These are phyloP conservation scores for Chitala chitala DNA, from an alignment of 2,113 vertebrate species.

Conservation along the genomic window DNA sequence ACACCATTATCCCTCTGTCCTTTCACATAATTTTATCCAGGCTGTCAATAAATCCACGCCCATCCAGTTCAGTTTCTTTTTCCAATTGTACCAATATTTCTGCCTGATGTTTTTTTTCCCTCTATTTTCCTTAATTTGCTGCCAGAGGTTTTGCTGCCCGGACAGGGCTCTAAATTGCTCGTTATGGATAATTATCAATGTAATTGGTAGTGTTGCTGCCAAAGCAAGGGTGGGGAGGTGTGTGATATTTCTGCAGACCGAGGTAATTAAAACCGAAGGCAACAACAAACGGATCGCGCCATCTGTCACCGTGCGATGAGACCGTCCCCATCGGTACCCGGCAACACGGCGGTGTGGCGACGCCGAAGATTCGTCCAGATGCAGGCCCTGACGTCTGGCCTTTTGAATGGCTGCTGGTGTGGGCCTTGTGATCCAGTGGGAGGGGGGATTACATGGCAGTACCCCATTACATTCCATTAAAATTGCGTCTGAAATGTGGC, in stretches of 20 bases:
- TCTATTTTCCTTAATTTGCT: not conserved
- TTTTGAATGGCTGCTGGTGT: no score
- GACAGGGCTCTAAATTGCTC: not conserved
- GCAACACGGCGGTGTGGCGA: no score
- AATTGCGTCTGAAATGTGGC: not conserved
- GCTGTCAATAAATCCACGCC: not conserved
- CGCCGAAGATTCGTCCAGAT: not conserved
- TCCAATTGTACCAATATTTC: not conserved
- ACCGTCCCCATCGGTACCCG: not conserved
- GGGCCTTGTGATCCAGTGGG: no score
- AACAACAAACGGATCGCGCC: slow-evolving; percentile 3
- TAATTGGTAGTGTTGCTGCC: not conserved
- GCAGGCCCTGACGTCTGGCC: not conserved
- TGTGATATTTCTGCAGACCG: not conserved
- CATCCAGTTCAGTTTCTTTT: not conserved
- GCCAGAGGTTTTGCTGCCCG: not conserved
- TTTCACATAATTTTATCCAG: not conserved
- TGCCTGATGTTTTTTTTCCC: not conserved
- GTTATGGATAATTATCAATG: slow-evolving; percentile 11
- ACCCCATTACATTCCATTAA: no score
- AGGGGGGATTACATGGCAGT: no score
- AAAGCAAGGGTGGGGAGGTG: not conserved
- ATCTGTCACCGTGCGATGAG: slow-evolving; percentile 1
- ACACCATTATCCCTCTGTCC: not conserved
- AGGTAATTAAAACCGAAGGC: slow-evolving; percentile 26